These are phyloP conservation scores for Galeopterus variegatus DNA, from an alignment of 2,113 vertebrate species.

Conservation along the genomic window DNA sequence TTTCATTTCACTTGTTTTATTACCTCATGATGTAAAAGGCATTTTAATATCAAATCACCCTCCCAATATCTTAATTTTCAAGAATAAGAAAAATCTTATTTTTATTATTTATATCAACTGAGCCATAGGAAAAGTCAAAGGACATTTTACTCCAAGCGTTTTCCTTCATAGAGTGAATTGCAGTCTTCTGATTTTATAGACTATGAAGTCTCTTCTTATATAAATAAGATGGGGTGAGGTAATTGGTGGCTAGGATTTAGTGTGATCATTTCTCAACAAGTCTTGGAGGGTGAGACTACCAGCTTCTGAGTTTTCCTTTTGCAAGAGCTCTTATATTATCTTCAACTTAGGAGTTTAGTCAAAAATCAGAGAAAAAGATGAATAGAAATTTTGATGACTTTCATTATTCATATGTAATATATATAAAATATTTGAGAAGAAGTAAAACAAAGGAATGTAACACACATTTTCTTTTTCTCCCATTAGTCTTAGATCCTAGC, in stretches of 20 bases:
- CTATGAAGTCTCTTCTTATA: neutral
- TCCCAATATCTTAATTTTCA: neutral
- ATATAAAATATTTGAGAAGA: neutral
- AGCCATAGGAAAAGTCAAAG: neutral
- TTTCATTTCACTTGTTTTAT: neutral
- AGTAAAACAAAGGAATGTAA: neutral
- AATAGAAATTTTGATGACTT: neutral
- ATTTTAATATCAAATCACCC: neutral
- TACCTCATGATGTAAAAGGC: too few species aligned
- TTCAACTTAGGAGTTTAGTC: neutral
- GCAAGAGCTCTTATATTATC: neutral
- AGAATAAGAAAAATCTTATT: conserved; percentile 2
- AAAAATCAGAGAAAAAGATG: neutral
- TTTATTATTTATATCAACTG: neutral
- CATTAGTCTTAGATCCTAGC: neutral
- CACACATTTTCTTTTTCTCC: neutral
- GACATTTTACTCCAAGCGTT: neutral
- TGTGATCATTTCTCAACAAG: neutral
- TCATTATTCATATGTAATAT: neutral
- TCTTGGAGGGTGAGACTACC: neutral
- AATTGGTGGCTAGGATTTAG: neutral
- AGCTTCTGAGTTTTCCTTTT: neutral
- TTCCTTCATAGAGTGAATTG: neutral
- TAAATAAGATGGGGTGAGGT: neutral
- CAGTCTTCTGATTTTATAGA: neutral